Evolutionary conservation across 2,797 vertebrate species (phyloP).

Genomic region (Platyrinchus mystaceus): DNA sequence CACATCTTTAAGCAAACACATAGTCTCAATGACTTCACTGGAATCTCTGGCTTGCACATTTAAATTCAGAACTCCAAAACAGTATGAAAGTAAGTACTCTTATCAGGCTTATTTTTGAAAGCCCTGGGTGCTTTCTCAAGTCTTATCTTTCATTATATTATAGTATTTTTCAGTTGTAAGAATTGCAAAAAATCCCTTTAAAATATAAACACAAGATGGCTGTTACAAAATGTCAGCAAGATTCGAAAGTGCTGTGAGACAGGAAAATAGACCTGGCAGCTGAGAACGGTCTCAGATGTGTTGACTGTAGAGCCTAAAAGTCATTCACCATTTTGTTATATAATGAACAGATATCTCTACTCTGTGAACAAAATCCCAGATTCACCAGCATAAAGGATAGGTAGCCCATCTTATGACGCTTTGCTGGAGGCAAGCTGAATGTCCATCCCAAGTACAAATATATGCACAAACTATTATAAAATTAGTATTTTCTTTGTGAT

Average conservation of each 20-base stretch:
- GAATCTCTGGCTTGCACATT: background rate
- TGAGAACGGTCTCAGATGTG: background rate
- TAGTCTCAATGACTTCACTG: background rate
- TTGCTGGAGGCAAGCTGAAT: background rate
- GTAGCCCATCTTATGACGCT: background rate
- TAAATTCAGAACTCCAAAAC: background rate
- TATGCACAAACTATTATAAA: background rate
- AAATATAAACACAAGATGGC: background rate
- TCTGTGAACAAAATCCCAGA: background rate
- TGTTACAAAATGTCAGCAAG: background rate
- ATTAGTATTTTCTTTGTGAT: background rate
- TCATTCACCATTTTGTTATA: background rate
- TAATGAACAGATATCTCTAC: background rate
- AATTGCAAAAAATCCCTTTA: background rate
- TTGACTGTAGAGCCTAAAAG: background rate
- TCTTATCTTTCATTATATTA: background rate
- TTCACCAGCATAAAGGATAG: background rate
- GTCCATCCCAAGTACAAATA: background rate
- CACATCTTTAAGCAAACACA: background rate
- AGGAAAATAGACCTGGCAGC: background rate
- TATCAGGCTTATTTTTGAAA: background rate
- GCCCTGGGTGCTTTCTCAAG: background rate
- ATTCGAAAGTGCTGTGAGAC: accelerated
- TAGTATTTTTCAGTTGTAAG: background rate
- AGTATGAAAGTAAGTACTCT: background rate